Percentiles rank a stretch among this genome's conserved stretches.
Conservation (phyloP, 2,888 invertebrate species). For the Beris chalybata region DNA sequence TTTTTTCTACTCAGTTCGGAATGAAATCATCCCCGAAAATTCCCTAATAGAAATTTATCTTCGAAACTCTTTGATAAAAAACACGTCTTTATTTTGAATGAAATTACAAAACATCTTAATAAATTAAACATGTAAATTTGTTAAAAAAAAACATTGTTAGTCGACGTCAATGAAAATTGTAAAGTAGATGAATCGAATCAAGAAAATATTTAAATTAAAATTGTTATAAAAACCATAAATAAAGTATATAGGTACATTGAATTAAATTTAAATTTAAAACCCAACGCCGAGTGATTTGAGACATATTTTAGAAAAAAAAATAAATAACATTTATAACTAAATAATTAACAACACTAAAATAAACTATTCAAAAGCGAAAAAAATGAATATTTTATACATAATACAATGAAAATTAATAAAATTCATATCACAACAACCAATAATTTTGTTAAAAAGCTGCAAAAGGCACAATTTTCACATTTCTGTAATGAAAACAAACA, state of each 20-base stretch:
- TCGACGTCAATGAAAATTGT: no score
- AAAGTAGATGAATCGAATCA: no score
- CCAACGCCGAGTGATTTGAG: slow-evolving; percentile 30
- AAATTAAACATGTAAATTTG: no score
- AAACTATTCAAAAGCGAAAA: background rate
- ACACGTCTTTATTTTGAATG: no score
- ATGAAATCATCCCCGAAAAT: no score
- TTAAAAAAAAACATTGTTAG: no score
- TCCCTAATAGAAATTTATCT: no score
- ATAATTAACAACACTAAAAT: background rate
- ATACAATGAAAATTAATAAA: background rate
- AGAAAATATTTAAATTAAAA: background rate
- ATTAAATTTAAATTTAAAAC: slow-evolving; percentile 6
- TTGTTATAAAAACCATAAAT: background rate
- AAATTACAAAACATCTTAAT: no score
- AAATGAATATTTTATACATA: no score
- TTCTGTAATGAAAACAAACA: no score
- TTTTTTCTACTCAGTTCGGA: no score
- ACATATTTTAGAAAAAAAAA: slow-evolving; percentile 22
- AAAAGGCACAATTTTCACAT: slow-evolving; percentile 19
- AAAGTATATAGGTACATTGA: background rate
- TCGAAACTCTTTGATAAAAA: no score
- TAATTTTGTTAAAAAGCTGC: slow-evolving; percentile 6
- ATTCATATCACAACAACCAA: slow-evolving; percentile 6
- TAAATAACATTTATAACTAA: background rate